These are phyloP conservation scores for Phataginus tricuspis DNA, from an alignment of 2,797 vertebrate species.

Conservation along the genomic window DNA sequence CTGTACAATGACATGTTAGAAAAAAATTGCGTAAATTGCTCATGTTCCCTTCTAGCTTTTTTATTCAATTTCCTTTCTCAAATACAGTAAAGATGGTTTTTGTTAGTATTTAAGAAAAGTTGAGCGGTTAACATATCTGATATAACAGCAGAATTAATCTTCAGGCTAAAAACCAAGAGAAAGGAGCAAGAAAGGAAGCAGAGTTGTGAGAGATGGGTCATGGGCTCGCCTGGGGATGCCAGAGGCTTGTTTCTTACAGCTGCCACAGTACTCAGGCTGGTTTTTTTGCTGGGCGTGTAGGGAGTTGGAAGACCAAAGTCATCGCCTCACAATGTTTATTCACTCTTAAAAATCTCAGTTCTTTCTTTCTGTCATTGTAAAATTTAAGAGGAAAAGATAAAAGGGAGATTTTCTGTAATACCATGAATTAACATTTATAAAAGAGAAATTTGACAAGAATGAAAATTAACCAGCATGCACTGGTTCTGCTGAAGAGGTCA, in stretches of 20 bases:
- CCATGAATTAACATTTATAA: background rate
- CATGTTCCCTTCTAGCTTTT: background rate
- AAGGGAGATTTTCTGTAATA: background rate
- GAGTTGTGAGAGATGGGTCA: background rate
- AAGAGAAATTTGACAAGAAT: background rate
- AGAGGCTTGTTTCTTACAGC: background rate
- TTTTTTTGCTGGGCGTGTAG: background rate
- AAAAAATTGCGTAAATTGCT: background rate
- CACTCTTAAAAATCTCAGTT: background rate
- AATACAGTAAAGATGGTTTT: background rate
- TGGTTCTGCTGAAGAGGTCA: background rate
- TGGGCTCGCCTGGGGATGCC: background rate
- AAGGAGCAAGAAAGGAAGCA: background rate
- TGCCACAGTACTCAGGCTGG: accelerated
- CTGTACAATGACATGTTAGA: background rate
- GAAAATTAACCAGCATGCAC: background rate
- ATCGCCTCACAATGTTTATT: background rate
- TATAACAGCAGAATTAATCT: background rate
- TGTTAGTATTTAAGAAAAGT: background rate
- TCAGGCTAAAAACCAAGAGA: background rate
- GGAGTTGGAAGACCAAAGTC: background rate
- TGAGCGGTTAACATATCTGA: background rate
- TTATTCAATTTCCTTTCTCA: background rate
- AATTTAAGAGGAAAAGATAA: background rate
- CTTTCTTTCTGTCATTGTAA: background rate